Evolutionary conservation across 92 coral and sea anemone species (phyloP), one percentile per base, ranked within the genome.

Genomic region (Epizoanthus ramosus): DNA sequence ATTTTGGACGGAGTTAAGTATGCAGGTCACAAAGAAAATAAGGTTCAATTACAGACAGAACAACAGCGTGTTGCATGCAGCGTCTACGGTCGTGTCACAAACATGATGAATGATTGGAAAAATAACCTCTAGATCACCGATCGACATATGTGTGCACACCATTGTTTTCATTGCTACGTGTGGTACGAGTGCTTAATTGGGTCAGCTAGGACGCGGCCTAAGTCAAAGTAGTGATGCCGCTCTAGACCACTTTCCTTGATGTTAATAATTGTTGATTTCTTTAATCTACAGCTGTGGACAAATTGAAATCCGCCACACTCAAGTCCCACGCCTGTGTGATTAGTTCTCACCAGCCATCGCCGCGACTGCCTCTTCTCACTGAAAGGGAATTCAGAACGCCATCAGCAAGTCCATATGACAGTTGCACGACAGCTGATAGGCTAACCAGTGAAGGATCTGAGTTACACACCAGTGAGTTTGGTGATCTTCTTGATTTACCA

Each of bases 281-380:
- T 74, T 60, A 13, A 50, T 72, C 64, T 68, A 60, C 89, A 93
- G 97, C 94, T 13, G 24, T 84, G 86, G 94, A 93, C 57, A 85
- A 68, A 72, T 83, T 88, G 24, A 53, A 54, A 59, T 52, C 84
- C 33, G 80, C 88, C 57, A 70, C 88, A 12, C 81, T 93, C 4
- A 88, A 88, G 79, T 93, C 97, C 16, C 87, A 82, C 35, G 84
- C 86, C 8, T 88, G 93, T 8, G 86, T 93, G 17, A 79, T 93
- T 31, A 93, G 97, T 82, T 88, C 93, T 12, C 97, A 93, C 57
- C 85, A 93, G 84, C 97, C 97, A 0, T 59, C 76, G 16, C 24
- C 87, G 39, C 70, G 41, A 10, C 87, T 76, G 2, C 13, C 84
- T 41, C 19, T 71, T 9, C 63, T 3, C 5, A 22, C 84, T 53